Evolutionary conservation across 2,888 invertebrate species (phyloP), one percentile per base, ranked within the genome.

Genomic region (Chymomyza fuscimana): DNA sequence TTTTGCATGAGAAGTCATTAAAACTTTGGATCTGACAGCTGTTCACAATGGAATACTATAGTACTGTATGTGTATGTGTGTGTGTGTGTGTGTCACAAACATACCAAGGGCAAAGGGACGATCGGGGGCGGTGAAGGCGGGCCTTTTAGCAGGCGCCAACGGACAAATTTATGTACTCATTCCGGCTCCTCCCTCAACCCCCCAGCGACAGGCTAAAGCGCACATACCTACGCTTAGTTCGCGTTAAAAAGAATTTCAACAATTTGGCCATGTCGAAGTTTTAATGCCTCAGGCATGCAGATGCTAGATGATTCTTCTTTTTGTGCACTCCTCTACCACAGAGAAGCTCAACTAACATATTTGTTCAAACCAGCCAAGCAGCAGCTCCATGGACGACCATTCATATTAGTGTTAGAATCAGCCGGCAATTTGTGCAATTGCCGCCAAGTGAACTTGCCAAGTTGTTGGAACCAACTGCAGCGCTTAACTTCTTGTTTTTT

Each of bases 361-460:
- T 16, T 54, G 54, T 22, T 54, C 54, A 9, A 32, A 32, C 5
- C 32, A 46, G 2, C 32, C 9, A 46, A 46, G 40, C 40, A 12
- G 40, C 40, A 46, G 12, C 40, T 7, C 32, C 32, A 7, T 32
- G 32, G 32, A 15, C 12, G 12, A 46, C 40, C 40, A 46, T 46
- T 46, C 40, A 12, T 46, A 46, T 46, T 46, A 46, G 40, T 46
- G 40, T 10, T 12, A 46, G 40, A 22, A 22, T 54, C 22, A 22
- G 54, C 22, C 22, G 54, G 74, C 74, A 77, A 67, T 81, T 69
- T 75, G 78, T 71, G 67, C 62, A 64, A 58, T 67, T 71, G 63
- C 59, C 54, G 54, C 54, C 10, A 54, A 54, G 54, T 54, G 54
- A 22, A 54, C 50, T 25, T 66, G 56, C 52, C 62, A 73, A 69